Percentiles rank a stretch among this genome's conserved stretches.
phyloP scores from a whole-genome alignment of 2,113 vertebrate genomes.

The Ramphastos sulfuratus region DNA sequence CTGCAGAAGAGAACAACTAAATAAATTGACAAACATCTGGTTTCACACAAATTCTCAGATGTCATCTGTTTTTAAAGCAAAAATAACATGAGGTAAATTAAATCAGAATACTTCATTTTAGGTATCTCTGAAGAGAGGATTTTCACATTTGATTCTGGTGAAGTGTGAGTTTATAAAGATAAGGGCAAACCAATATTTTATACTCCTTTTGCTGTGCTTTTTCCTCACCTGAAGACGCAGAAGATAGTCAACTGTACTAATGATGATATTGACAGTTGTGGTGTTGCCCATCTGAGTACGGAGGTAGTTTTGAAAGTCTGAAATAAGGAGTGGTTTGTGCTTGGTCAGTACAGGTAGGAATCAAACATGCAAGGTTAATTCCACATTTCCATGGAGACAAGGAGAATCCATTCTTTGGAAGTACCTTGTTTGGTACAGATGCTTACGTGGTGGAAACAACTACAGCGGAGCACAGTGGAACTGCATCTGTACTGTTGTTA shows the following conservation, averaged over 20 bases:
- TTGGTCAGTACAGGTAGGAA: neutral
- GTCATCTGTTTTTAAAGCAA: neutral
- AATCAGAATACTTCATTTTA: neutral
- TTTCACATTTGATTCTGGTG: neutral
- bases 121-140: neutral
- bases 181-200: neutral
- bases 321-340: slow-evolving; percentile 28
- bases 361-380: neutral
- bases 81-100: neutral
- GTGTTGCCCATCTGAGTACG: slow-evolving; percentile 98
- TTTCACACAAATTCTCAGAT: neutral
- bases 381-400: neutral
- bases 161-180: neutral
- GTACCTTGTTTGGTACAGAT: neutral
- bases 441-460: neutral
- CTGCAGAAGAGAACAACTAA: neutral
- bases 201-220: neutral
- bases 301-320: slow-evolving; percentile 98
- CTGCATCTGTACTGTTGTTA: neutral
- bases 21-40: neutral
- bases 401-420: neutral
- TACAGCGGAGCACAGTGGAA: neutral
- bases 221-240: slow-evolving; percentile 90
- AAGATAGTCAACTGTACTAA: slow-evolving; percentile 97
- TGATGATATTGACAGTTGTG: slow-evolving; percentile 97